phyloP scores from a whole-genome alignment of 2,888 invertebrate genomes.

The Gryllus longicercus region DNA sequence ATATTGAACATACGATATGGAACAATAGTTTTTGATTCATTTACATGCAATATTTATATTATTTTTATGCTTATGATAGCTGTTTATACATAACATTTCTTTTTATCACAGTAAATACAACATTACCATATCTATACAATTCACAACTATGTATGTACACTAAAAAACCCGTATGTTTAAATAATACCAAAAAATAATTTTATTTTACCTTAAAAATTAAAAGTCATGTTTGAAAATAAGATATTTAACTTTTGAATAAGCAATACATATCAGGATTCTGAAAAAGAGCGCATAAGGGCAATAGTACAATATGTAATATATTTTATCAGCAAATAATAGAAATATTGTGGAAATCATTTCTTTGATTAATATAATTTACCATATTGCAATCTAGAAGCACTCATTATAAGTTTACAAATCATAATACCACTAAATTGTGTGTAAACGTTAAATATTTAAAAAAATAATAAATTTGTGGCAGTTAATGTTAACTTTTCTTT shows the following conservation, averaged over 20 bases:
- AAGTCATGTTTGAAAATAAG: not conserved
- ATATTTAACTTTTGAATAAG: not conserved
- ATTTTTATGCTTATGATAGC: not conserved
- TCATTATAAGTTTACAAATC: too few relatives aligned
- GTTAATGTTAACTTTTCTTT: too few relatives aligned
- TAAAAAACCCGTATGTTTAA: not conserved
- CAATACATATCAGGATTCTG: not conserved
- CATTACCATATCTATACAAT: not conserved
- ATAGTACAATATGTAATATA: too few relatives aligned
- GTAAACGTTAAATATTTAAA: too few relatives aligned
- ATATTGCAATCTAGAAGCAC: too few relatives aligned
- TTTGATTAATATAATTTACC: too few relatives aligned
- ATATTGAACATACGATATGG: not conserved
- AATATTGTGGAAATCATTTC: too few relatives aligned
- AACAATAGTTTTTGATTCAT: conserved; percentile 1
- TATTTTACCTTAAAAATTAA: not conserved
- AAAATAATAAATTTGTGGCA: too few relatives aligned
- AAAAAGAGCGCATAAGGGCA: too few relatives aligned
- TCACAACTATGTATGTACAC: not conserved
- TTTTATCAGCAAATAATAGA: too few relatives aligned
- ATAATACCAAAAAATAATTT: not conserved
- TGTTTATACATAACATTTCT: conserved; percentile 1
- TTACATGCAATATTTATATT: not conserved
- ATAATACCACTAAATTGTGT: too few relatives aligned
- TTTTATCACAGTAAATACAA: conserved; percentile 2